Conservation (phyloP, 2,888 invertebrate genomes). For the Ashinkailepas kermadecensis region DNA sequence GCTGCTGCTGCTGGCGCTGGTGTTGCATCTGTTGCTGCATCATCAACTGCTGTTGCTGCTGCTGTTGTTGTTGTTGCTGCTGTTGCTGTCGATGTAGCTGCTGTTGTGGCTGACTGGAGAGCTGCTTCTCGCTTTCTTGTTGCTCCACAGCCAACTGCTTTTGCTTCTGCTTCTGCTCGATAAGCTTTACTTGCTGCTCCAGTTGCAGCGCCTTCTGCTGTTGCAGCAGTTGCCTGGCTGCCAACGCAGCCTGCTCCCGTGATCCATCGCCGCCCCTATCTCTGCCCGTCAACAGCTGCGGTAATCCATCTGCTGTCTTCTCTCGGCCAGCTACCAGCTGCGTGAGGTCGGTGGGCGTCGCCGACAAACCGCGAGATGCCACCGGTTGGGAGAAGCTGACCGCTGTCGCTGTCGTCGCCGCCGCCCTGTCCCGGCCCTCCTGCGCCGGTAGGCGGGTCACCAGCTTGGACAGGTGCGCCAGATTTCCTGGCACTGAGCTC, state of each 20-base stretch:
- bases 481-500: constrained; percentile 21
- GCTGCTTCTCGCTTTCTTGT: not conserved
- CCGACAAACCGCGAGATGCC: too few species aligned
- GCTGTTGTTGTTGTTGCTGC: not conserved
- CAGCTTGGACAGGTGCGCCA: constrained; percentile 33
- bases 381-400: not conserved
- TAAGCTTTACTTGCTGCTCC: constrained; percentile 13
- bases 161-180: constrained; percentile 16
- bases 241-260: not conserved
- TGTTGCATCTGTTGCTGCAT: not conserved
- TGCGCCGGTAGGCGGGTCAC: constrained; percentile 31
- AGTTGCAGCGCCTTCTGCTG: constrained; percentile 22
- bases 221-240: not conserved
- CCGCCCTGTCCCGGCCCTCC: constrained; percentile 4
- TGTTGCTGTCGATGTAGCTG: not conserved
- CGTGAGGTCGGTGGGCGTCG: too few species aligned
- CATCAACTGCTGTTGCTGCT: not conserved
- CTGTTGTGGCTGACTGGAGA: not conserved
- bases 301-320: too few species aligned
- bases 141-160: not conserved
- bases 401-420: not conserved
- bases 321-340: too few species aligned
- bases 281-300: too few species aligned
- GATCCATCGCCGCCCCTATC: too few species aligned
- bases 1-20: not conserved